These are phyloP conservation scores for Hyperopisus bebe DNA, from an alignment of 2,113 vertebrate genomes.

Conservation along the genomic window DNA sequence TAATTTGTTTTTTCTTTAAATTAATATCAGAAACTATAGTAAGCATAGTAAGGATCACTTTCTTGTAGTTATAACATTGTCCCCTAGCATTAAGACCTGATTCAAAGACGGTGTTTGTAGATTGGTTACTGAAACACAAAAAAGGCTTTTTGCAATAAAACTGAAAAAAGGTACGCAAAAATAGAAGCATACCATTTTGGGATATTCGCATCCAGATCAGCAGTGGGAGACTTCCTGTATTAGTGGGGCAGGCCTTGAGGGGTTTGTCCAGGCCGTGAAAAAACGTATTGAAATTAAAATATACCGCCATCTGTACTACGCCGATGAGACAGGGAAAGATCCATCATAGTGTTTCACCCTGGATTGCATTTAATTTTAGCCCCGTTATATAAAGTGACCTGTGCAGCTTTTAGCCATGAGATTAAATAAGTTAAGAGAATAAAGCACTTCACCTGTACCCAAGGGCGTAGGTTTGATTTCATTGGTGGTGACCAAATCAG, in stretches of 20 bases:
- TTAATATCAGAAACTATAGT: not conserved
- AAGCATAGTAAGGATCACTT: not conserved
- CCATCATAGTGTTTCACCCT: not conserved
- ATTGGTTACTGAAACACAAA: not conserved
- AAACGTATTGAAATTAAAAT: not conserved
- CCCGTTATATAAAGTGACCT: not conserved
- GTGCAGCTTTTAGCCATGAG: not conserved
- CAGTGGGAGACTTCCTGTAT: not conserved
- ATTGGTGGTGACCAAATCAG: not conserved
- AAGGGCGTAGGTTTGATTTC: not conserved
- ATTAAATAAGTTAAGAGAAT: not conserved
- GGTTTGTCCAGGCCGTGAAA: not conserved
- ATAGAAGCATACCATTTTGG: not conserved
- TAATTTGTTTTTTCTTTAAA: not conserved
- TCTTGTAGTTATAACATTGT: not conserved
- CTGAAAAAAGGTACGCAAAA: not conserved
- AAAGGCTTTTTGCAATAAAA: not conserved
- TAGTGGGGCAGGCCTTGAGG: not conserved
- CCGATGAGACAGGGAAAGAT: not conserved
- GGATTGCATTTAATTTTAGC: not conserved
- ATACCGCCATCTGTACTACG: not conserved
- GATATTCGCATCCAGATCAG: not conserved
- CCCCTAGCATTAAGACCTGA: not conserved
- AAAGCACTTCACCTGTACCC: not conserved
- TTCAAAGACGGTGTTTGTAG: not conserved